Evolutionary conservation across 2,113 vertebrate genomes (phyloP).

Genomic region (Urocolius indicus): DNA sequence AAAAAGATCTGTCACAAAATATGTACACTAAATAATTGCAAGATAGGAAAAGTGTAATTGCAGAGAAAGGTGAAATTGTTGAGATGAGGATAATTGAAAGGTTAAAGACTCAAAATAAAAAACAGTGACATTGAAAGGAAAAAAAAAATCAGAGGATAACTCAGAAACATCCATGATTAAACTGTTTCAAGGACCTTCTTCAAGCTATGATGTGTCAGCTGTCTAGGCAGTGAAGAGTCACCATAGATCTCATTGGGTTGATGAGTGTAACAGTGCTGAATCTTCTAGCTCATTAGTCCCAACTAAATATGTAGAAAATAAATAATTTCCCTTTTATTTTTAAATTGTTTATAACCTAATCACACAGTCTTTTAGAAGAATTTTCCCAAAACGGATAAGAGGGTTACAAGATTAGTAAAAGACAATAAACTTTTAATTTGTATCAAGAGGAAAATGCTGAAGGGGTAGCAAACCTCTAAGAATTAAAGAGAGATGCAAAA

Average conservation of each 20-base stretch:
- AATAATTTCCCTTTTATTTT: background rate
- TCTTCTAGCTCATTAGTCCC: background rate
- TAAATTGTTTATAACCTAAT: background rate
- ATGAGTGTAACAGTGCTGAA: background rate
- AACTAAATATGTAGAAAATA: background rate
- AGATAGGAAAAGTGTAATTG: background rate
- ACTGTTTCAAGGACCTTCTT: background rate
- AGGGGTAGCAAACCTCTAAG: conserved; percentile 21
- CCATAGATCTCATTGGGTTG: background rate
- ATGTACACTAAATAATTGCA: background rate
- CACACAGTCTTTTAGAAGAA: background rate
- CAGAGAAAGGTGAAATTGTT: background rate
- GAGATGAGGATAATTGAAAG: background rate
- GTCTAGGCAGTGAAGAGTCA: background rate
- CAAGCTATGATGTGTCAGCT: background rate
- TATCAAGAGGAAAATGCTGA: conserved; percentile 11
- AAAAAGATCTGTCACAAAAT: background rate
- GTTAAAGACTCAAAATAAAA: background rate
- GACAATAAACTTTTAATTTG: background rate
- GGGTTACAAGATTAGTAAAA: background rate
- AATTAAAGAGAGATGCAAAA: conserved; percentile 64
- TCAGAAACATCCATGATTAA: background rate
- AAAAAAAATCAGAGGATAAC: background rate
- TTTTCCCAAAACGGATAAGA: background rate
- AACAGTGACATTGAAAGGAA: accelerated